These are phyloP conservation scores for Gorsachius magnificus DNA, from an alignment of 2,797 vertebrate genomes.

Conservation along the genomic window DNA sequence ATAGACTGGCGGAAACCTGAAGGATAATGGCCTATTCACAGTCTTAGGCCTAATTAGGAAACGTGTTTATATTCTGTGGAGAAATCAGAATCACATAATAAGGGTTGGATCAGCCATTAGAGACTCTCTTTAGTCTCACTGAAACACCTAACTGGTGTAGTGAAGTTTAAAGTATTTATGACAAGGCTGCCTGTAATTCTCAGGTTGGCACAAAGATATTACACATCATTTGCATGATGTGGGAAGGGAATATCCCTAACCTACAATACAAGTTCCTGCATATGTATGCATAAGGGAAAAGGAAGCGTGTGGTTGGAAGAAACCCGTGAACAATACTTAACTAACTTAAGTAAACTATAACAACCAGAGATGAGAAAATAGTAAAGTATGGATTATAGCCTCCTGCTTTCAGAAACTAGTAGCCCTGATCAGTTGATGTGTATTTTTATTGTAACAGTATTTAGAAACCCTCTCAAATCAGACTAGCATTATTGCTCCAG, in stretches of 20 bases:
- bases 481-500: not conserved
- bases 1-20: not conserved
- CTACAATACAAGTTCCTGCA: not conserved
- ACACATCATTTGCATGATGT: not conserved
- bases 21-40: constrained; percentile 1
- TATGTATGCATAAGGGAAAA: not conserved
- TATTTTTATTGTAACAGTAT: not conserved
- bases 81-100: not conserved
- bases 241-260: not conserved
- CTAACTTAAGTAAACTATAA: not conserved
- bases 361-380: not conserved
- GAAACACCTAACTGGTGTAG: not conserved
- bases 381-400: not conserved
- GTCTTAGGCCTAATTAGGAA: constrained; percentile 20
- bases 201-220: not conserved
- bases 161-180: not conserved
- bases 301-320: not conserved
- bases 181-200: not conserved
- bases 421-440: not conserved
- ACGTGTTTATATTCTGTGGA: not conserved
- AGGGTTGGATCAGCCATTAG: not conserved
- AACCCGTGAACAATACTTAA: not conserved
- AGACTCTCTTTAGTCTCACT: not conserved
- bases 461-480: not conserved
- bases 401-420: not conserved